Evolutionary conservation across 2,888 invertebrate genomes (phyloP).

Genomic region (Xanthia icteritia): DNA sequence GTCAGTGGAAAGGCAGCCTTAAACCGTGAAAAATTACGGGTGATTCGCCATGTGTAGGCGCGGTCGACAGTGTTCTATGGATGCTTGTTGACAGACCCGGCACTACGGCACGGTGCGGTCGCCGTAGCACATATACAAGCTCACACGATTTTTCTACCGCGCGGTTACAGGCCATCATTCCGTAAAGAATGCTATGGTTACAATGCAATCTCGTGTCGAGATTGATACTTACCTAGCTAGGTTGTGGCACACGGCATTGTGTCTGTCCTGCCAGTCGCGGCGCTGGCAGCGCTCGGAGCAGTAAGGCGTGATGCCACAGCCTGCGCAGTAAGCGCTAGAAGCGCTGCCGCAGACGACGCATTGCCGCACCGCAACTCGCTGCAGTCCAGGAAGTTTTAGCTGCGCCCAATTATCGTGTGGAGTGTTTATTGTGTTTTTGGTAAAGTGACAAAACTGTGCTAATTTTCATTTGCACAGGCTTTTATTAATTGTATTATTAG

Average conservation of each 20-base stretch:
- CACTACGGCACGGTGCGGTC: too few species aligned
- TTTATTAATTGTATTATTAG: neutral
- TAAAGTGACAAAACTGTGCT: neutral
- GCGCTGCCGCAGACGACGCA: slow-evolving; percentile 79
- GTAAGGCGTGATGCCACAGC: slow-evolving; percentile 83
- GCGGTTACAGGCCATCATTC: too few species aligned
- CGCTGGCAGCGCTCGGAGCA: slow-evolving; percentile 80
- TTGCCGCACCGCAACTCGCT: slow-evolving; percentile 73
- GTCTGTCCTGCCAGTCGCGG: slow-evolving; percentile 79
- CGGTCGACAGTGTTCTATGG: too few species aligned
- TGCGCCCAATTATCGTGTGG: slow-evolving; percentile 65
- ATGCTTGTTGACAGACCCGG: too few species aligned
- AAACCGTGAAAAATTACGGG: too few species aligned
- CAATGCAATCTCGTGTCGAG: too few species aligned
- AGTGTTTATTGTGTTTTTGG: slow-evolving; percentile 38
- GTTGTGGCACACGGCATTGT: slow-evolving; percentile 81
- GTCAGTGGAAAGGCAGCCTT: too few species aligned
- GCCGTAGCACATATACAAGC: too few species aligned
- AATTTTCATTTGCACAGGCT: neutral
- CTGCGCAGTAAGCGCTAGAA: slow-evolving; percentile 78
- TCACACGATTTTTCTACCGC: too few species aligned
- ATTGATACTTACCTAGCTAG: slow-evolving; percentile 73
- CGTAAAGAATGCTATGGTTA: too few species aligned
- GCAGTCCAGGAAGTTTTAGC: slow-evolving; percentile 77
- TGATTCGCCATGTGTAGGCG: too few species aligned